Percentiles rank a stretch among this genome's conserved stretches.
These are phyloP conservation scores for Tanytarsus gracilentus DNA, from an alignment of 2,888 invertebrate genomes.

Conservation along the genomic window DNA sequence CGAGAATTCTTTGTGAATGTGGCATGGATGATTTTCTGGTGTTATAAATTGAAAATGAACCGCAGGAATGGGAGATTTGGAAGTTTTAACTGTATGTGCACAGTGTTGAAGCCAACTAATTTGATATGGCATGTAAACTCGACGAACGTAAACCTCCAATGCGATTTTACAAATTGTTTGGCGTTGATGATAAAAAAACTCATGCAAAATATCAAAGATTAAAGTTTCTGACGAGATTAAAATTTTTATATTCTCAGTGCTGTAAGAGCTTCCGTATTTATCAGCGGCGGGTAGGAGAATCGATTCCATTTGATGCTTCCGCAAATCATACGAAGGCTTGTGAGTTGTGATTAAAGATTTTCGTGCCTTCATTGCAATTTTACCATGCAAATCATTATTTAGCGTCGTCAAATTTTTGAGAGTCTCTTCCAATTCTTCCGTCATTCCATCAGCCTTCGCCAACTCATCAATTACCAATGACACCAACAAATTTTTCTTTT, in stretches of 20 bases:
- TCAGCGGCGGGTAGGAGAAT: conserved; percentile 96
- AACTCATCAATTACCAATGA: conserved; percentile 87
- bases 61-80: too few relatives aligned
- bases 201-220: conserved; percentile 97
- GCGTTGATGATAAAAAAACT: conserved; percentile 94
- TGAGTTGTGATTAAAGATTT: conserved; percentile 91
- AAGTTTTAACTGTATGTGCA: conserved; percentile 72
- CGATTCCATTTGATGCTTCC: conserved; percentile 99
- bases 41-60: conserved; percentile 93
- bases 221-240: conserved; percentile 94
- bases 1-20: conserved; percentile 39
- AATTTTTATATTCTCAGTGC: conserved; percentile 93
- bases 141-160: conserved; percentile 88
- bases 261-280: conserved; percentile 97
- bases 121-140: conserved; percentile 91
- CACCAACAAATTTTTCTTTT: conserved; percentile 80
- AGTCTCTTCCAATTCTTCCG: conserved; percentile 84
- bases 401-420: conserved; percentile 85
- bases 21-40: conserved; percentile 89
- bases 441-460: conserved; percentile 86
- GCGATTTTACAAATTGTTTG: conserved; percentile 87
- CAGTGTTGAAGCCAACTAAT: conserved; percentile 87
- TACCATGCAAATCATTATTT: conserved; percentile 86
- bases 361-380: conserved; percentile 48
- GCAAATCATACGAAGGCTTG: conserved; percentile 92